phyloP scores from a whole-genome alignment of 2,888 invertebrate genomes.

The Diarsia brunnea region DNA sequence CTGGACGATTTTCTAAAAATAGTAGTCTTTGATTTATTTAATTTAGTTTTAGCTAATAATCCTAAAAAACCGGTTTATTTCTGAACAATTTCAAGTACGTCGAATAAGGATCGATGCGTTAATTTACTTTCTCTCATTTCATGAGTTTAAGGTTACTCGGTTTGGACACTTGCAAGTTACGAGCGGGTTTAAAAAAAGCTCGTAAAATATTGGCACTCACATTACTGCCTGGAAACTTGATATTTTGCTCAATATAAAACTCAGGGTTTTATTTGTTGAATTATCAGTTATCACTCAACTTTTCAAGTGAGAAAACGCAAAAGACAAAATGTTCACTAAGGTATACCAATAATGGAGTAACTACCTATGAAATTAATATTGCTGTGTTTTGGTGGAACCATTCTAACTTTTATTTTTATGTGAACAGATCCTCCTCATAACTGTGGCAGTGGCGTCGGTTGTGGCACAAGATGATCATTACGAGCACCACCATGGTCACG shows the following conservation, averaged over 20 bases:
- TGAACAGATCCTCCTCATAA: constrained; percentile 22
- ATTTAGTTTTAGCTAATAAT: not conserved
- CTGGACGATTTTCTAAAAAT: not conserved
- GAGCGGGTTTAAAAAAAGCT: constrained; percentile 13
- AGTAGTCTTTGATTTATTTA: not conserved
- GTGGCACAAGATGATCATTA: constrained; percentile 27
- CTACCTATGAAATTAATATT: not conserved
- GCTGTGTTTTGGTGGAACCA: not conserved
- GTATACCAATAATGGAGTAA: not conserved
- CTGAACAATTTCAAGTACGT: not conserved
- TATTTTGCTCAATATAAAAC: constrained; percentile 34
- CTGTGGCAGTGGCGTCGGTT: not conserved
- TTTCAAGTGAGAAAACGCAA: not conserved
- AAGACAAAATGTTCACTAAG: constrained; percentile 26
- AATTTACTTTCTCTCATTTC: constrained; percentile 17
- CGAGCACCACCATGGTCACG: constrained; percentile 64
- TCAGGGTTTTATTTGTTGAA: constrained; percentile 5
- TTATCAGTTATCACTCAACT: constrained; percentile 17
- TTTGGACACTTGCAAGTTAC: not conserved
- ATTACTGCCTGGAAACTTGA: not conserved
- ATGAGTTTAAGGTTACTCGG: constrained; percentile 19
- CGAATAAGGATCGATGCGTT: not conserved
- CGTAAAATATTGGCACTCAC: not conserved
- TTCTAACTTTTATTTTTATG: not conserved
- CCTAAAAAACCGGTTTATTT: not conserved